phyloP scores from a whole-genome alignment of 92 coral and sea anemone species.

The Porites rus region DNA sequence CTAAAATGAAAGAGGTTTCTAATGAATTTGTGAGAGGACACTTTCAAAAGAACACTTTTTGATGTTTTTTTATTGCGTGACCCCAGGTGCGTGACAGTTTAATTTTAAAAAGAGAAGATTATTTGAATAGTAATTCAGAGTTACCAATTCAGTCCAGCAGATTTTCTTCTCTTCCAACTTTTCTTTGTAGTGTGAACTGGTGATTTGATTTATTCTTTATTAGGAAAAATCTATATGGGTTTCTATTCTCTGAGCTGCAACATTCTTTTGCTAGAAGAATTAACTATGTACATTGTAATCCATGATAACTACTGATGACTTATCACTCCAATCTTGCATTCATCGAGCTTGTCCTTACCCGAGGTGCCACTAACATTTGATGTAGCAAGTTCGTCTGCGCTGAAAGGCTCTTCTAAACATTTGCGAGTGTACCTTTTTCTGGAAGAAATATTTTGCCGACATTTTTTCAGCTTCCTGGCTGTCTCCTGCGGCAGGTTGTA shows the following conservation, averaged over 20 bases:
- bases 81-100: no score
- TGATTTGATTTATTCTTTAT: no score
- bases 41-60: no score
- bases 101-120: no score
- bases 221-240: background rate
- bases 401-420: slow-evolving; percentile 17
- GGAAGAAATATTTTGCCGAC: slow-evolving; percentile 3
- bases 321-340: slow-evolving; percentile 20
- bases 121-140: background rate
- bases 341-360: slow-evolving; percentile 23
- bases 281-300: slow-evolving; percentile 6
- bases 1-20: background rate
- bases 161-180: background rate
- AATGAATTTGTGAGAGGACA: no score
- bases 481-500: slow-evolving; percentile 23
- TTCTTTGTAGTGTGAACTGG: background rate
- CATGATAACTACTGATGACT: background rate
- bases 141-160: background rate
- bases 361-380: slow-evolving; percentile 12
- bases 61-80: no score
- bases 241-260: background rate
- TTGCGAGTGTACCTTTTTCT: background rate
- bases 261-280: background rate
- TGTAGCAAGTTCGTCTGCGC: slow-evolving; percentile 7
- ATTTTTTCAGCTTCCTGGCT: slow-evolving; percentile 3